These are phyloP conservation scores for Apamea crenata DNA, from an alignment of 2,888 invertebrate genomes.

Conservation along the genomic window DNA sequence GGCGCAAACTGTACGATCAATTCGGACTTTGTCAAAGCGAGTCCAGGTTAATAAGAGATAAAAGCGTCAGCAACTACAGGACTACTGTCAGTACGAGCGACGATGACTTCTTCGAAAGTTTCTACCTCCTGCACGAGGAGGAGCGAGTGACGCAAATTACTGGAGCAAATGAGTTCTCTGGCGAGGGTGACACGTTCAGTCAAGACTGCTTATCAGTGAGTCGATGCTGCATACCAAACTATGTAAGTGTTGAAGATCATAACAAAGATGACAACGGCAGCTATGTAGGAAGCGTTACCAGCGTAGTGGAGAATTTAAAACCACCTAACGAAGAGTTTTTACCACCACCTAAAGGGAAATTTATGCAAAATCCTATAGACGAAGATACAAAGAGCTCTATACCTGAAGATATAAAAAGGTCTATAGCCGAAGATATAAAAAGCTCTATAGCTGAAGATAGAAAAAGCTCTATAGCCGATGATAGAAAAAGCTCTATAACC, in stretches of 20 bases:
- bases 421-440: constrained; percentile 75
- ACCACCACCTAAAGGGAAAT: constrained; percentile 9
- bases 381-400: constrained; percentile 76
- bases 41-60: constrained; percentile 66
- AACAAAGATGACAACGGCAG: constrained; percentile 68
- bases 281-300: constrained; percentile 70
- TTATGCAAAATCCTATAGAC: constrained; percentile 67
- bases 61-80: constrained; percentile 64
- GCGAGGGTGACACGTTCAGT: constrained; percentile 67
- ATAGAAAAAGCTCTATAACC: constrained; percentile 73
- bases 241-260: constrained; percentile 68
- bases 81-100: constrained; percentile 71
- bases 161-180: constrained; percentile 51
- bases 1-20: constrained; percentile 79
- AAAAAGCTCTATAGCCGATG: constrained; percentile 73
- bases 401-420: constrained; percentile 74
- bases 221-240: constrained; percentile 71
- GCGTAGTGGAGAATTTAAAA: constrained; percentile 73
- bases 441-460: constrained; percentile 75
- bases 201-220: constrained; percentile 66
- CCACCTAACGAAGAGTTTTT: constrained; percentile 51
- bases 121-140: constrained; percentile 76
- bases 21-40: constrained; percentile 74
- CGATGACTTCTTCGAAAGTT: constrained; percentile 81
- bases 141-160: constrained; percentile 65